Evolutionary conservation across 2,888 invertebrate genomes (phyloP).

Genomic region (Altica lythri): DNA sequence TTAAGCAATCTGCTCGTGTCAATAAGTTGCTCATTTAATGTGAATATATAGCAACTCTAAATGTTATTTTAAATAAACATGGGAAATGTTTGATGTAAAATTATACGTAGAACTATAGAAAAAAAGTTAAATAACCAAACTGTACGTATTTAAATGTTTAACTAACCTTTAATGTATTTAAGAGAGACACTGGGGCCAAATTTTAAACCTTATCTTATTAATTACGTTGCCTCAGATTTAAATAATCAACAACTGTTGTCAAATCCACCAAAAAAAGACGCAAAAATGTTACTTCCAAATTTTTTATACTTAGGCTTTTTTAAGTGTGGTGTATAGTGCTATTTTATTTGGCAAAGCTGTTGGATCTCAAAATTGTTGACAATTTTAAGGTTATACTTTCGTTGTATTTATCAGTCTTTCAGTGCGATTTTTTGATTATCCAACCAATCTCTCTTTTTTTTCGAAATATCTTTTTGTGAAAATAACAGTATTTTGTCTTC

Average conservation of each 20-base stretch:
- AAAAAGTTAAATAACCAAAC: constrained; percentile 37
- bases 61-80: constrained; percentile 7
- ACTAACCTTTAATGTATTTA: constrained; percentile 38
- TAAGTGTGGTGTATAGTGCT: not conserved
- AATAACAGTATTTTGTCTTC: constrained; percentile 17
- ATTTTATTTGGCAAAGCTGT: constrained; percentile 8
- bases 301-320: not conserved
- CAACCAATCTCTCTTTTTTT: constrained; percentile 1
- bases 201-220: constrained; percentile 54
- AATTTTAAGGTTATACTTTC: constrained; percentile 9
- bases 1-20: no score
- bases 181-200: constrained; percentile 54
- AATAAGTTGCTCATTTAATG: no score
- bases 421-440: constrained; percentile 14
- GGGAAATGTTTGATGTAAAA: constrained; percentile 27
- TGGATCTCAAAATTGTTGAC: constrained; percentile 14
- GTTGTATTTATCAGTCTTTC: constrained; percentile 20
- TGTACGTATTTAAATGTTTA: constrained; percentile 40
- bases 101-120: constrained; percentile 31
- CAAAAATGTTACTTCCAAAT: not conserved
- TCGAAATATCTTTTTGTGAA: not conserved
- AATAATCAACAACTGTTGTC: constrained; percentile 21
- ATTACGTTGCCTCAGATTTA: constrained; percentile 51
- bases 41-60: no score
- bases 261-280: constrained; percentile 6